Evolutionary conservation across 2,797 vertebrate genomes (phyloP).

Genomic region (Pseudotriccus pelzelni): DNA sequence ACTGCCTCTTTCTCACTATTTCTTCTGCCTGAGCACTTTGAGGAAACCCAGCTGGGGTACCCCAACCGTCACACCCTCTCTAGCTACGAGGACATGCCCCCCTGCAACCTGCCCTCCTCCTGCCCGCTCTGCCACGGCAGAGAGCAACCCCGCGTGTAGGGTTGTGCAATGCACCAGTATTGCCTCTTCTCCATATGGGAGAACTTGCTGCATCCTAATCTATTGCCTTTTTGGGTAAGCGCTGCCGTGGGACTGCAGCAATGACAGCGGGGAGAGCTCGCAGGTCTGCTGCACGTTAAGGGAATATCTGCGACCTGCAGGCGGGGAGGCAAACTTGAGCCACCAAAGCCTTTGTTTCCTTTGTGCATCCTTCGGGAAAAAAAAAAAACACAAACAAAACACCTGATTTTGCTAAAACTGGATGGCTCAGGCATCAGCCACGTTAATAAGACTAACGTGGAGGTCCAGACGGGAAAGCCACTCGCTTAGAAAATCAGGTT

Average conservation of each 20-base stretch:
- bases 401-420: not conserved
- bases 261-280: slow-evolving; percentile 19
- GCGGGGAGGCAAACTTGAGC: not conserved
- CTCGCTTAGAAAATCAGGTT: not conserved
- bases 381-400: not conserved
- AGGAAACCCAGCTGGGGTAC: not conserved
- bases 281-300: not conserved
- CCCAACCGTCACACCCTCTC: rapidly evolving
- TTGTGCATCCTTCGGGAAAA: not conserved
- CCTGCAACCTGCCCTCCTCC: not conserved
- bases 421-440: not conserved
- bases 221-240: slow-evolving; percentile 61
- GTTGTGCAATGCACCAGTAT: slow-evolving; percentile 76
- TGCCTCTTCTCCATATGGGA: slow-evolving; percentile 35
- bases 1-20: not conserved
- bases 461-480: not conserved
- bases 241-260: slow-evolving; percentile 65
- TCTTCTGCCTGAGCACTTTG: not conserved
- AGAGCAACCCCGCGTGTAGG: not conserved
- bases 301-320: not conserved
- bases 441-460: not conserved
- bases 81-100: not conserved
- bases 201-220: slow-evolving; percentile 52
- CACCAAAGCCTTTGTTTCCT: slow-evolving; percentile 27
- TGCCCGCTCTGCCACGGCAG: not conserved